Percentiles rank a stretch among this genome's conserved stretches.
Conservation (phyloP, 2,797 vertebrate genomes). For the Hemitrygon akajei region DNA sequence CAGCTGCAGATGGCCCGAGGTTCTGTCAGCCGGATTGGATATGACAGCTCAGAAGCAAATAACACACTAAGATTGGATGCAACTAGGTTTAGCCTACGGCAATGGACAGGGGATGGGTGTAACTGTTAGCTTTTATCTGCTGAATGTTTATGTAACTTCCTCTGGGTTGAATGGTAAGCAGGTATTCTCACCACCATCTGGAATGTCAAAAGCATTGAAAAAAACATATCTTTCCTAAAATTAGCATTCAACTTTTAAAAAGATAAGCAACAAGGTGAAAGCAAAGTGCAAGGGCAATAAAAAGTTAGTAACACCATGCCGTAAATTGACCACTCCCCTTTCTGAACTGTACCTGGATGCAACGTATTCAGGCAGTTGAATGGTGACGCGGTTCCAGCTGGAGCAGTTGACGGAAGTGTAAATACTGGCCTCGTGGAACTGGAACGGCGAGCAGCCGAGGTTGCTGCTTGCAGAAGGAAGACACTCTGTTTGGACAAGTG, state of each 20-base stretch:
- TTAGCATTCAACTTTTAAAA: not conserved
- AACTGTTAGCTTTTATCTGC: too few species aligned
- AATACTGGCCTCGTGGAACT: conserved; percentile 94
- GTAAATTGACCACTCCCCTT: not conserved
- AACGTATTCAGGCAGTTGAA: conserved; percentile 90
- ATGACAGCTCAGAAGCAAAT: not conserved
- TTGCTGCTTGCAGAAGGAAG: conserved; percentile 92
- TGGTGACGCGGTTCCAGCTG: conserved; percentile 85
- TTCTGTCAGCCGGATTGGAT: not conserved
- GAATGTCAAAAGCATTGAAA: too few species aligned
- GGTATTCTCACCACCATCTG: not conserved
- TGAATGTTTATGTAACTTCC: not conserved
- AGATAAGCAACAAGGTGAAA: not conserved
- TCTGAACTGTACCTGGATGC: conserved; percentile 76
- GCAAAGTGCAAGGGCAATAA: not conserved
- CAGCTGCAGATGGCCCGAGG: not conserved
- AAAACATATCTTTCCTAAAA: not conserved
- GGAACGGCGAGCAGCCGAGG: conserved; percentile 93
- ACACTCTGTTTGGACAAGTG: conserved; percentile 89
- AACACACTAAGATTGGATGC: not conserved
- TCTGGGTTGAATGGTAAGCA: not conserved
- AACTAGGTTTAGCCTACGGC: not conserved
- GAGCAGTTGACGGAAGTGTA: conserved; percentile 94
- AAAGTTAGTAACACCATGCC: not conserved
- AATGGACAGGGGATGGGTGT: not conserved